phyloP scores from a whole-genome alignment of 1,140 invertebrate genomes.

The Anastrepha obliqua region DNA sequence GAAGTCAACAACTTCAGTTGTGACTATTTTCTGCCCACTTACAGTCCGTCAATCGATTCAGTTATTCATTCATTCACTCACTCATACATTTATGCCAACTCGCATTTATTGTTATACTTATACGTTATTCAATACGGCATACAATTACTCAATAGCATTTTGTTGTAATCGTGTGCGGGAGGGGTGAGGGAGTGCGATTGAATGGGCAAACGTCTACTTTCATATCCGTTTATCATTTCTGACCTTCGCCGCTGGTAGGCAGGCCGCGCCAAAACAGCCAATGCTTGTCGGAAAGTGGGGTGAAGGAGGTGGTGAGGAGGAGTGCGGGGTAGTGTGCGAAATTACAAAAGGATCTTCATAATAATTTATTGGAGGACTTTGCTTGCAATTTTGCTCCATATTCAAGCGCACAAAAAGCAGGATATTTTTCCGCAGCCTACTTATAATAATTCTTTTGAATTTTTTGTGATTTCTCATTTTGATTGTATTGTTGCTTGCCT shows the following conservation, averaged over 20 bases:
- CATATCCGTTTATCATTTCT: conserved; percentile 74
- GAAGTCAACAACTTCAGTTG: background rate
- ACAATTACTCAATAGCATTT: conserved; percentile 68
- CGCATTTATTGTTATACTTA: conserved; percentile 52
- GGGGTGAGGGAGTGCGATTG: conserved; percentile 61
- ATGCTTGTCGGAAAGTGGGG: background rate
- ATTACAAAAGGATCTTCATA: conserved; percentile 58
- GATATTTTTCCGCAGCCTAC: conserved; percentile 13
- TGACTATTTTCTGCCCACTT: background rate
- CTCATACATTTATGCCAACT: conserved; percentile 52
- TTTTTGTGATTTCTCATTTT: conserved; percentile 13
- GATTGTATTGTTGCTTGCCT: conserved; percentile 3
- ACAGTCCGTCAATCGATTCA: background rate
- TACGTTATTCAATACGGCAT: conserved; percentile 58
- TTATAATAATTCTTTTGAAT: conserved; percentile 24
- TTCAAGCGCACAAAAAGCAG: background rate
- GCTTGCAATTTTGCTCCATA: conserved; percentile 20
- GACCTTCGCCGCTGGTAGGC: conserved; percentile 62
- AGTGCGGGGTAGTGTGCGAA: background rate
- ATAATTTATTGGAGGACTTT: conserved; percentile 59
- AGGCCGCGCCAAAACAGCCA: background rate
- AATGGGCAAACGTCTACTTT: conserved; percentile 61
- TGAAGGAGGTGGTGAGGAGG: background rate
- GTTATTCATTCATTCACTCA: conserved; percentile 10
- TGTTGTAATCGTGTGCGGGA: conserved; percentile 53